Evolutionary conservation across 2,113 vertebrate genomes (phyloP).

Genomic region (Megaleporinus macrocephalus): DNA sequence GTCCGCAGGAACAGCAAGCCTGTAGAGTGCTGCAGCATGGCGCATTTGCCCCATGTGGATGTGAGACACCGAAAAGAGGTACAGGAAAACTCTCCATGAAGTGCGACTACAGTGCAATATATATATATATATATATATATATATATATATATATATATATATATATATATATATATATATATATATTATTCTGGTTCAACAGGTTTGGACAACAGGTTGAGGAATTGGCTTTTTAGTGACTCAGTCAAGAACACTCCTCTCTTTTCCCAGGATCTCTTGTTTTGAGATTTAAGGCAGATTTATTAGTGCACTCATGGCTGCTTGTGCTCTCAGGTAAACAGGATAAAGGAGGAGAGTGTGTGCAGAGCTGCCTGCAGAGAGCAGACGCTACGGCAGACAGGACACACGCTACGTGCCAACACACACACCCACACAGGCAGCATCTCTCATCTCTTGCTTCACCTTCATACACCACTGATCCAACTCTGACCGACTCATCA

Average conservation of each 20-base stretch:
- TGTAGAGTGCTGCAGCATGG: slow-evolving; percentile 20
- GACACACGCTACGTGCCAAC: slow-evolving; percentile 42
- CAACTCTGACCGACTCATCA: slow-evolving; percentile 4
- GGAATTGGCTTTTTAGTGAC: background rate
- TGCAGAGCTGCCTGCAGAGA: slow-evolving; percentile 34
- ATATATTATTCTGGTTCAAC: no score
- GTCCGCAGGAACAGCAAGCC: slow-evolving; percentile 21
- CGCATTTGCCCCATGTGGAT: slow-evolving; percentile 30
- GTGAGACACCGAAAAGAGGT: slow-evolving; percentile 11
- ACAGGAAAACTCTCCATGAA: background rate
- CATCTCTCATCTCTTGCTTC: slow-evolving; percentile 32
- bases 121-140: no score
- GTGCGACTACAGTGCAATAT: no score
- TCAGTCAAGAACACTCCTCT: background rate
- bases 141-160: no score
- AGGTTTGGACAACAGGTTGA: background rate
- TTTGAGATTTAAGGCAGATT: background rate
- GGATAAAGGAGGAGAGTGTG: slow-evolving; percentile 30
- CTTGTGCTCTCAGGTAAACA: slow-evolving; percentile 28
- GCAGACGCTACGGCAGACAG: slow-evolving; percentile 41
- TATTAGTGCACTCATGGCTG: background rate
- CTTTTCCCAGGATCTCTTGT: background rate
- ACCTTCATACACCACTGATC: slow-evolving; percentile 26
- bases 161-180: no score
- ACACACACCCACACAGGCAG: slow-evolving; percentile 33